Evolutionary conservation across 2,797 vertebrate species (phyloP).

Genomic region (Zonotrichia albicollis): DNA sequence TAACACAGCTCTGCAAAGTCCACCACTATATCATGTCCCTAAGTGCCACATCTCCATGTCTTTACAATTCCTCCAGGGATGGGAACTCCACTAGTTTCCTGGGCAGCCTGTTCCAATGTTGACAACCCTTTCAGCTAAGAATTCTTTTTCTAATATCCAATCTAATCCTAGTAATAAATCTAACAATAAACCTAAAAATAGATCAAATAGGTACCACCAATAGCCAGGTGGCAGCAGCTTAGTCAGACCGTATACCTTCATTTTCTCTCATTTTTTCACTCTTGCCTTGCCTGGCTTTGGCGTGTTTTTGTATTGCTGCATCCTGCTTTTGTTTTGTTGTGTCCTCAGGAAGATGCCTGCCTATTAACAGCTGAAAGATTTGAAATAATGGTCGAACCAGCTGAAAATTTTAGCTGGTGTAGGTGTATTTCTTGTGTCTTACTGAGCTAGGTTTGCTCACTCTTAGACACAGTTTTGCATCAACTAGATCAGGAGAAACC

Average conservation of each 20-base stretch:
- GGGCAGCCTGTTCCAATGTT: background rate
- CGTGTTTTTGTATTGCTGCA: background rate
- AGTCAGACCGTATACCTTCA: fast-evolving
- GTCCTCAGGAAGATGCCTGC: background rate
- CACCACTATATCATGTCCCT: background rate
- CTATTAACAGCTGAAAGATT: background rate
- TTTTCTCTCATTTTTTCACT: background rate
- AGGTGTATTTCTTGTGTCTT: background rate
- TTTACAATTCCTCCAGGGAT: background rate
- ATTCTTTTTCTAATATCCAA: background rate
- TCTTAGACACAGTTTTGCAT: background rate
- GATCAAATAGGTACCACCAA: background rate
- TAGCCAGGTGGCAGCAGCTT: background rate
- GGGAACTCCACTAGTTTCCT: background rate
- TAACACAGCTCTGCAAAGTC: background rate
- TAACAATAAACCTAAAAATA: background rate
- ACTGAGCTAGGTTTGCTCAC: background rate
- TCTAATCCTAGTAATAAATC: background rate
- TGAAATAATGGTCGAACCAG: background rate
- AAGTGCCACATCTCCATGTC: fast-evolving
- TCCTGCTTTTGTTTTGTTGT: background rate
- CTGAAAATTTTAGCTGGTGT: background rate
- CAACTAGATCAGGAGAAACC: background rate
- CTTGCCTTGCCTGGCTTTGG: background rate
- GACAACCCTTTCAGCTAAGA: background rate